phyloP scores from a whole-genome alignment of 37 sponge, comb jelly and placozoan species.

The Lycopodina hypogea region DNA sequence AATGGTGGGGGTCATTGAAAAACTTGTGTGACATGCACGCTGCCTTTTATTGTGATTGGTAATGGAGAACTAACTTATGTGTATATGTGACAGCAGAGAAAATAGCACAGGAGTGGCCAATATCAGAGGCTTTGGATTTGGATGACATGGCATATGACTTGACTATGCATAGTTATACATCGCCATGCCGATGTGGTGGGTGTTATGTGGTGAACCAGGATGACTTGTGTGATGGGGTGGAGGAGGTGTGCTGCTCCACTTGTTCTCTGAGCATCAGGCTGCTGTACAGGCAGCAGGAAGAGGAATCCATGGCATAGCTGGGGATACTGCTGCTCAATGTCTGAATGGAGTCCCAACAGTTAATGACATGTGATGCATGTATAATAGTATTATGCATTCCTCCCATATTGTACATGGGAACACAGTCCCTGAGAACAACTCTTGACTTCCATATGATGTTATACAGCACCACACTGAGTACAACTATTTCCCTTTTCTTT shows the following conservation, averaged over 20 bases:
- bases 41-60: neutral
- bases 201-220: constrained; percentile 26
- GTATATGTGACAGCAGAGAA: neutral
- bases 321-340: no score
- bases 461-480: no score
- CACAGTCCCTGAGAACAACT: no score
- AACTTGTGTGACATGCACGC: neutral
- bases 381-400: no score
- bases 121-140: constrained; percentile 39
- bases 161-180: constrained; percentile 9
- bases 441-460: no score
- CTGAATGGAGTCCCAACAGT: no score
- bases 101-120: constrained; percentile 49
- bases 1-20: constrained; percentile 6
- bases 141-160: constrained; percentile 40
- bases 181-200: constrained; percentile 53
- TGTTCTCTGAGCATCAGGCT: constrained; percentile 43
- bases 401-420: no score
- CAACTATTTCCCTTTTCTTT: no score
- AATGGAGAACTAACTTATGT: neutral
- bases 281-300: constrained; percentile 22
- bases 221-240: constrained; percentile 41
- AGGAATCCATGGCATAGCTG: neutral
- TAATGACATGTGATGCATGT: no score
- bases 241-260: constrained; percentile 36